These are phyloP conservation scores for Lagorchestes hirsutus DNA, from an alignment of 2,797 vertebrate species.

Conservation along the genomic window DNA sequence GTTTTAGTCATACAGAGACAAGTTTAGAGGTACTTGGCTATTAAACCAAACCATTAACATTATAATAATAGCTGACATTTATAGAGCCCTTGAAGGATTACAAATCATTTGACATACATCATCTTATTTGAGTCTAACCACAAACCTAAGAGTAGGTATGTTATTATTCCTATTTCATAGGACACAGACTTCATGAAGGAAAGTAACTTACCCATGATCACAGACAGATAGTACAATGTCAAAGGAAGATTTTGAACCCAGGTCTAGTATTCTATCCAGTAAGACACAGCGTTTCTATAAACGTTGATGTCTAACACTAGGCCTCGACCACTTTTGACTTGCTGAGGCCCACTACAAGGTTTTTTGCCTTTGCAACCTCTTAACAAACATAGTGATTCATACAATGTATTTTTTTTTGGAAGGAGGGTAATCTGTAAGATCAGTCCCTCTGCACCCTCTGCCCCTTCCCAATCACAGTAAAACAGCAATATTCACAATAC, in stretches of 20 bases:
- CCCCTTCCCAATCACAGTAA: not conserved
- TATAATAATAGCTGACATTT: not conserved
- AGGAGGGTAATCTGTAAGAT: not conserved
- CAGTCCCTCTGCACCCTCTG: not conserved
- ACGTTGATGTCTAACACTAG: not conserved
- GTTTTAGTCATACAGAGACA: not conserved
- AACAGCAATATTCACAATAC: not conserved
- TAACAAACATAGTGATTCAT: not conserved
- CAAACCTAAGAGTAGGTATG: not conserved
- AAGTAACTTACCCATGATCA: not conserved
- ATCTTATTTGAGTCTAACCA: not conserved
- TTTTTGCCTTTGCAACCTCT: not conserved
- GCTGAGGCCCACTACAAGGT: fast-evolving
- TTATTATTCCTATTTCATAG: not conserved
- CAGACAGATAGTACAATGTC: not conserved
- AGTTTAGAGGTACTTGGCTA: not conserved
- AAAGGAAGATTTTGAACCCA: not conserved
- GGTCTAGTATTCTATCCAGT: not conserved
- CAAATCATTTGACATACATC: not conserved
- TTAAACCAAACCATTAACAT: not conserved
- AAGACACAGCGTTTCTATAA: not conserved
- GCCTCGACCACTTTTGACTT: not conserved
- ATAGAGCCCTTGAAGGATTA: not conserved
- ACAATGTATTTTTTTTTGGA: not conserved
- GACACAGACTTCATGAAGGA: not conserved